phyloP scores from a whole-genome alignment of 2,113 vertebrate species.

The Ellobius talpinus region DNA sequence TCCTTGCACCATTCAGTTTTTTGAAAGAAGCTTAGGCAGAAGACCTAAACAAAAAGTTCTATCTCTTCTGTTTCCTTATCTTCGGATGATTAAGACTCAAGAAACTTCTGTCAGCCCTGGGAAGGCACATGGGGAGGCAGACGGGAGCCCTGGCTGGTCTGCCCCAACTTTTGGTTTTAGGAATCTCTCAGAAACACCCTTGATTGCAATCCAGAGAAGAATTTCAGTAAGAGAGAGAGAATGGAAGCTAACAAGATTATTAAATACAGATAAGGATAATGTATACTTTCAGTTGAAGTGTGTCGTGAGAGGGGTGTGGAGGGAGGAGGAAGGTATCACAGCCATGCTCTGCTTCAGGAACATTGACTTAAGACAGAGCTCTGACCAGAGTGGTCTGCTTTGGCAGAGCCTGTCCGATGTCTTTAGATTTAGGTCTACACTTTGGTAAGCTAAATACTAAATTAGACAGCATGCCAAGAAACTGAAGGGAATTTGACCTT shows the following conservation, averaged over 20 bases:
- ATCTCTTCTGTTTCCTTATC: neutral
- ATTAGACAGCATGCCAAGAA: neutral
- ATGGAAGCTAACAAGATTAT: neutral
- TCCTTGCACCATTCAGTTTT: neutral
- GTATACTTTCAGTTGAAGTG: neutral
- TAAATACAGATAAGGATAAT: neutral
- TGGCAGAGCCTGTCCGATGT: neutral
- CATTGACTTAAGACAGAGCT: neutral
- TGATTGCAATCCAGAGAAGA: no score
- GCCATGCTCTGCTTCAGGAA: neutral
- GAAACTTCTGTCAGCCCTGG: neutral
- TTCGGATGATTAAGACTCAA: neutral
- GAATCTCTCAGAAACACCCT: neutral
- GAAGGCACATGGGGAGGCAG: neutral
- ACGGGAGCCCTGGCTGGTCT: neutral
- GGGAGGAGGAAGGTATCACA: neutral
- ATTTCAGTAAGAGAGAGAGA: neutral
- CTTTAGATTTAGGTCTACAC: neutral
- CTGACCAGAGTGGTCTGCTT: neutral
- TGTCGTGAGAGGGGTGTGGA: no score
- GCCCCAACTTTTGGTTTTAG: neutral
- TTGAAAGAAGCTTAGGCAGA: neutral
- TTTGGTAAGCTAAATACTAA: neutral
- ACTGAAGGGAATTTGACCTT: neutral
- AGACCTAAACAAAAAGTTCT: neutral